Evolutionary conservation across 2,888 invertebrate species (phyloP).

Genomic region (Caprella mutica): DNA sequence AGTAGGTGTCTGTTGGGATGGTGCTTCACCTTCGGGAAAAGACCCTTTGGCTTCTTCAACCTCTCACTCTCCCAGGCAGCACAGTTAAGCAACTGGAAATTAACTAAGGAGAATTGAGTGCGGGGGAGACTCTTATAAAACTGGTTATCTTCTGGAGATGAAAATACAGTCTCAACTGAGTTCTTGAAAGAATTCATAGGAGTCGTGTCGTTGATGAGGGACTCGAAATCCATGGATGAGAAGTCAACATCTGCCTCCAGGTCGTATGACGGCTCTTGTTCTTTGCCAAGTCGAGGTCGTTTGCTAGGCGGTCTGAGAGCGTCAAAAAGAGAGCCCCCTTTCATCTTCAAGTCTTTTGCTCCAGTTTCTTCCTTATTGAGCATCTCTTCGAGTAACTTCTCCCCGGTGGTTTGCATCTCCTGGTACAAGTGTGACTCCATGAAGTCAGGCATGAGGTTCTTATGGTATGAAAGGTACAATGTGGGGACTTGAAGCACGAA

Average conservation of each 20-base stretch:
- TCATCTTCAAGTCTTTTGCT: slow-evolving; percentile 12
- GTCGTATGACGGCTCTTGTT: not conserved
- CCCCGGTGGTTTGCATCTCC: slow-evolving; percentile 23
- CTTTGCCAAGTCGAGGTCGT: no score
- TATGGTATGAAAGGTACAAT: slow-evolving; percentile 23
- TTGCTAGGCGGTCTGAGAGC: no score
- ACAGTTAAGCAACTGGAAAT: slow-evolving; percentile 23
- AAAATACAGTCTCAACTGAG: no score
- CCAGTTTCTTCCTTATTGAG: slow-evolving; percentile 12
- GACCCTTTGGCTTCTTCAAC: slow-evolving; percentile 17
- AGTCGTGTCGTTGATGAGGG: not conserved
- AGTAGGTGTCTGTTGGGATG: slow-evolving; percentile 22
- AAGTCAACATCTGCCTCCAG: not conserved
- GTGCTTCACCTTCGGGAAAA: slow-evolving; percentile 13
- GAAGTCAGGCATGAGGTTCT: slow-evolving; percentile 20
- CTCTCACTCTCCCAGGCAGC: slow-evolving; percentile 11
- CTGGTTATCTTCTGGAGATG: slow-evolving; percentile 17
- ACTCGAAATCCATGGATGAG: not conserved
- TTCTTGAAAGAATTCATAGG: not conserved
- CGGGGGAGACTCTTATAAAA: slow-evolving; percentile 15
- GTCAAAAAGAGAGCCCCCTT: slow-evolving; percentile 13
- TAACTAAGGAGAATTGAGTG: slow-evolving; percentile 11
- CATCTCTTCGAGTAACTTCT: slow-evolving; percentile 17
- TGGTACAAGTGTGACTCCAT: slow-evolving; percentile 23
- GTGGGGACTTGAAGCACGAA: slow-evolving; percentile 28